A percentile compares a stretch with the other conserved stretches of the same genome.
Conservation (phyloP, 2,113 vertebrate genomes). For the Chaenogobius annularis region DNA sequence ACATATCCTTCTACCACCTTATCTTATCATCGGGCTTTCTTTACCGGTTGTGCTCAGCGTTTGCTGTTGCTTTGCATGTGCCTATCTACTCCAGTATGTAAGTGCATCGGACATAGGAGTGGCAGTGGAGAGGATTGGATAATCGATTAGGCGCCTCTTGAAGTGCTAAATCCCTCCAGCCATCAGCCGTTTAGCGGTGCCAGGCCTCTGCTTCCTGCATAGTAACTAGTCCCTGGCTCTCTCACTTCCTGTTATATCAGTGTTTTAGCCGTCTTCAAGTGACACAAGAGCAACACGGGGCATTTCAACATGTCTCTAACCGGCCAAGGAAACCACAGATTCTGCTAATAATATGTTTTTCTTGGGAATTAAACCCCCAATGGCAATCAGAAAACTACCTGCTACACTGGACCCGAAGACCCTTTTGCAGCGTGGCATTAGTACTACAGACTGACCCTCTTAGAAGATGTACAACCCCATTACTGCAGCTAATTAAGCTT, state of each 20-base stretch:
- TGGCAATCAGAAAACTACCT: conserved; percentile 24
- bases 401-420: conserved; percentile 45
- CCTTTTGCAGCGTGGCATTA: conserved; percentile 15
- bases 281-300: conserved; percentile 6
- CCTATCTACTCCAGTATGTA: conserved; percentile 18
- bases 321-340: conserved; percentile 10
- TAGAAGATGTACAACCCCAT: conserved; percentile 66
- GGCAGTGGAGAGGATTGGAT: conserved; percentile 49
- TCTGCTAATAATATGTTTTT: conserved; percentile 10
- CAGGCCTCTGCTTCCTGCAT: conserved; percentile 45
- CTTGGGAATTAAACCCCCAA: conserved; percentile 20
- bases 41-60: conserved; percentile 11
- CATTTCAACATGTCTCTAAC: conserved; percentile 12
- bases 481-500: conserved; percentile 63
- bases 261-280: conserved; percentile 14
- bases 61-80: conserved; percentile 13
- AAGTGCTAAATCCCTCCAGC: conserved; percentile 54
- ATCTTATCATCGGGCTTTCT: conserved; percentile 3
- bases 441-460: conserved; percentile 44
- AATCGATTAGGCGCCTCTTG: conserved; percentile 56
- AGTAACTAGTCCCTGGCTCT: conserved; percentile 35
- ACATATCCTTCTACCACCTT: conserved; percentile 35
- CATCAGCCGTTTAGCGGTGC: conserved; percentile 36
- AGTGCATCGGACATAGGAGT: conserved; percentile 55
- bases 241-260: conserved; percentile 28